Evolutionary conservation across 2,797 vertebrate genomes (phyloP).

Genomic region (Bufotes viridis): DNA sequence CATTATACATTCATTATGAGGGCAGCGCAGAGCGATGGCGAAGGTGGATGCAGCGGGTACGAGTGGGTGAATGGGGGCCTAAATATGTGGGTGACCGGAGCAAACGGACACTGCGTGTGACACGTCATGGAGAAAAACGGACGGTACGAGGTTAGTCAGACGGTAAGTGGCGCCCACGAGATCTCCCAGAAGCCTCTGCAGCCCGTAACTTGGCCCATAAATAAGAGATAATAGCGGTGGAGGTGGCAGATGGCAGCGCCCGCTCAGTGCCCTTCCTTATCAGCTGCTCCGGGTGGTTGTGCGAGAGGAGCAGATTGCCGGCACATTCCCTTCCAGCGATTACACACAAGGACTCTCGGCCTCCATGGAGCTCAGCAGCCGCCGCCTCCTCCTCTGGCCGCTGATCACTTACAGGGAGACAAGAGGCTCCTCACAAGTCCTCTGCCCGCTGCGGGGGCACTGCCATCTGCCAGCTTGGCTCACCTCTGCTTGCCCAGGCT

Average conservation of each 20-base stretch:
- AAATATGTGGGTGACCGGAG: too few relatives aligned
- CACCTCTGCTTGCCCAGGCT: conserved; percentile 46
- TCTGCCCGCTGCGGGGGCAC: conserved; percentile 53
- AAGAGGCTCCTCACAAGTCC: conserved; percentile 25
- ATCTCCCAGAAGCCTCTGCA: conserved; percentile 36
- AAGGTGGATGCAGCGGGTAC: neutral
- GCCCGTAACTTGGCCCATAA: conserved; percentile 20
- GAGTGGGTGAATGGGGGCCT: neutral
- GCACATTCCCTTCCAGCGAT: neutral
- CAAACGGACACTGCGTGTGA: too few relatives aligned
- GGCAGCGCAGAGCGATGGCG: neutral
- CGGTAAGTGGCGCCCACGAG: neutral
- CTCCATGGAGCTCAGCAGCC: conserved; percentile 43
- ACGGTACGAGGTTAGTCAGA: neutral
- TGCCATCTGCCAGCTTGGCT: conserved; percentile 40
- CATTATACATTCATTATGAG: too few relatives aligned
- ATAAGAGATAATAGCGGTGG: conserved; percentile 53
- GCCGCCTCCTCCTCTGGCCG: conserved; percentile 4
- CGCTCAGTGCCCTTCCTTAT: conserved; percentile 57
- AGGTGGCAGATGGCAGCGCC: conserved; percentile 58
- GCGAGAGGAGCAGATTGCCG: conserved; percentile 57
- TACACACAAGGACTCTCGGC: conserved; percentile 32
- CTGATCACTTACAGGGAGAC: conserved; percentile 58
- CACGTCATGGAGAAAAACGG: neutral
- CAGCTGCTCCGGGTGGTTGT: conserved; percentile 59